Evolutionary conservation across 2,888 invertebrate genomes (phyloP), one percentile per base, ranked within the genome.

Genomic region (Drosophila percnosoma): DNA sequence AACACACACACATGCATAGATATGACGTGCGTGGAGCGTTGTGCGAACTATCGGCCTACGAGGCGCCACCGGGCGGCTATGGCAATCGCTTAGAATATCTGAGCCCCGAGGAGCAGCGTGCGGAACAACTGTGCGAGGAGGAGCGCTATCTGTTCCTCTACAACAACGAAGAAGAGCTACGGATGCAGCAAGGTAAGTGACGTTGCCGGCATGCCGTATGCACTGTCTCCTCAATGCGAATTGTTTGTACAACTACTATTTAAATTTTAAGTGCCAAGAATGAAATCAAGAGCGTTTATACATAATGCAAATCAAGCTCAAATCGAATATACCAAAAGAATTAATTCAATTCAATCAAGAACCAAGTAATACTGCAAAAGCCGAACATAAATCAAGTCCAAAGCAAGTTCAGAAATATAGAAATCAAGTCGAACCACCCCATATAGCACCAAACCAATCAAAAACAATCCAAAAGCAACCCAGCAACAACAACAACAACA

Each of bases 1-100:
- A 34, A 51, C 24, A 58, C 53, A 51, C 27, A 55, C 59, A 45
- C 40, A 38, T 38, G 59, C 49, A 65, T 52, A 99, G 99, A 94
- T 99, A 99, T 94, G 99, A 99, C 94, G 98, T 97, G 75, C 95
- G 99, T 82, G 99, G 98, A 68, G 97, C 98, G 66, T 95, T 99
- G 84, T 96, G 96, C 89, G 99, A 99, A 93, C 94, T 99, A 90
- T 94, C 95, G 60, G 94, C 95, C 36, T 96, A 96, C 92, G 98
- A 98, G 93, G 96, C 96, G 60, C 94, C 96, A 8, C 96, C 96
- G 78, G 97, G 97, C 85, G 96, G 96, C 83, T 95, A 94, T 91
- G 93, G 94, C 48, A 94, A 93, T 89, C 92, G 94, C 33, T 93
- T 93, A 75, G 95, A 93, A 85, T 95, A 95, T 89, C 94, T 96